Evolutionary conservation across 2,797 vertebrate genomes (phyloP).

Genomic region (Limnodromus scolopaceus): DNA sequence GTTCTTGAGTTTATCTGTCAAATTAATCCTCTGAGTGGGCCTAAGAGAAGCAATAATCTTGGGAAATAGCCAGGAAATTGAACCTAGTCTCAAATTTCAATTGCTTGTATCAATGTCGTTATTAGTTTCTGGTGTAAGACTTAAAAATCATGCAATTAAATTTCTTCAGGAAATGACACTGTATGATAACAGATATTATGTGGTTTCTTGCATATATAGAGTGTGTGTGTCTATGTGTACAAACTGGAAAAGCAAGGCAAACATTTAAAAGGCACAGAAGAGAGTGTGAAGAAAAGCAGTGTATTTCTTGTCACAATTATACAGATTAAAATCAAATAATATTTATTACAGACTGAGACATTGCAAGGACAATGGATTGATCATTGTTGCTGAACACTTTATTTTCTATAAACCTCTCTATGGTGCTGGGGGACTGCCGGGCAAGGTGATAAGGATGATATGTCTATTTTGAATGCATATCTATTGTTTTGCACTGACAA

Average conservation of each 20-base stretch:
- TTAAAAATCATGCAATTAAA: conserved; percentile 47
- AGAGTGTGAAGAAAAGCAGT: conserved; percentile 7
- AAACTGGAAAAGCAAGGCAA: conserved; percentile 22
- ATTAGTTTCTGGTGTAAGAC: not conserved
- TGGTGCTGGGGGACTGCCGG: not conserved
- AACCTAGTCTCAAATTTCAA: conserved; percentile 50
- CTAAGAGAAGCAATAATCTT: conserved; percentile 9
- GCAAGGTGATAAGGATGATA: conserved; percentile 38
- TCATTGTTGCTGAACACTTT: not conserved
- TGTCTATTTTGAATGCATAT: conserved; percentile 47
- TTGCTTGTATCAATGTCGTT: conserved; percentile 39
- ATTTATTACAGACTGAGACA: conserved; percentile 6
- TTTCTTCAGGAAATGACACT: not conserved
- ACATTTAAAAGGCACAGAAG: conserved; percentile 35
- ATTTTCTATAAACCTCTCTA: not conserved
- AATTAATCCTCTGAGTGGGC: conserved; percentile 5
- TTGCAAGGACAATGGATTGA: conserved; percentile 19
- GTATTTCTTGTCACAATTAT: conserved; percentile 27
- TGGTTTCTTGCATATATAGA: not conserved
- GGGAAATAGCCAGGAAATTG: conserved; percentile 41
- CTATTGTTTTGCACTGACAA: not conserved
- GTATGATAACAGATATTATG: conserved; percentile 12
- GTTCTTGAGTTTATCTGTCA: conserved; percentile 25
- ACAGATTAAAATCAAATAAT: conserved; percentile 43
- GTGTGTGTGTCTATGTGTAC: not conserved